Evolutionary conservation across 2,797 vertebrate species (phyloP), one percentile per base, ranked within the genome.

Genomic region (Sebastiscus tertius): DNA sequence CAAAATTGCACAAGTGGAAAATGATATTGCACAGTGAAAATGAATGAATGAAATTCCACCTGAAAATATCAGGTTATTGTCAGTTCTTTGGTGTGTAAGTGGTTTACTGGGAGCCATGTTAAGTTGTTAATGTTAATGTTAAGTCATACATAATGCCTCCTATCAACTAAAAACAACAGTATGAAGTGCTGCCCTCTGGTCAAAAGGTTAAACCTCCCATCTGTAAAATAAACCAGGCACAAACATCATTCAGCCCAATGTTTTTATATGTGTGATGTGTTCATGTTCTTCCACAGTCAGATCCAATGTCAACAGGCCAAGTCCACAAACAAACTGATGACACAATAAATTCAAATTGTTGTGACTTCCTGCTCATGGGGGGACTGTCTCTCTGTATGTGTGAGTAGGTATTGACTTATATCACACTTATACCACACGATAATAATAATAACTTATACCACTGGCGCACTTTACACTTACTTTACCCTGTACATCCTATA

Each of bases 131-230:
- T 26, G 26, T 26, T 26, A 26, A 26, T 26, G 26, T 26, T 26
- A 26, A 26, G 26, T 55, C 26, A 65, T 8, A 54, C 5, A 29
- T 24, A 14, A 70, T 72, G 8, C 2, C 64, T 62, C 34, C 60
- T 24, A 80, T 4, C 12, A 60, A 58, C 8, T 74, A n/a, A 83
- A 75, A 71, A 67, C 8, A 31, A 0, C 54, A 52, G 56, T 31
- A 60, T 29, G 9, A 79, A 54, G 62, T n/a, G 5, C 64, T 79
- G 63, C 16, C 56, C 64, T 42, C 9, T 65, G 59, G 49, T 79
- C 82, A 86, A 87, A 85, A 76, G 86, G 88, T 79, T 81, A 83
- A 70, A 76, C 8, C 27, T 10, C 12, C 16, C 31, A 12, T 67
- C 10, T 65, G 22, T 66, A 18, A 84, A 81, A 70, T 20, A 75